Conservation (phyloP, 2,113 vertebrate genomes). For the Condylura cristata region DNA sequence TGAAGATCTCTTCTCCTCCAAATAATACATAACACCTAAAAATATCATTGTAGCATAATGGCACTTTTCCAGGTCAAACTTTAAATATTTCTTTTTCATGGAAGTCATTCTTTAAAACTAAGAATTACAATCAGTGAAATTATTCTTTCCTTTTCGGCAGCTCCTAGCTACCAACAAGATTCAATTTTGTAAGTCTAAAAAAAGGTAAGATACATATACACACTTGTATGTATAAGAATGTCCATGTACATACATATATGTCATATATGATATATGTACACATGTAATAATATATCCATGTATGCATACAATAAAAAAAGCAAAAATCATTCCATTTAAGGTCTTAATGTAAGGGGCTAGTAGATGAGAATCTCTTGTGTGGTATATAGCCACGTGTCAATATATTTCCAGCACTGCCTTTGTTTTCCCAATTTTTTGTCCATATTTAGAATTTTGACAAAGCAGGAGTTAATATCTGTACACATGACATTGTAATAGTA, state of each 20-base stretch:
- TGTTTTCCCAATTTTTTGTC: not conserved
- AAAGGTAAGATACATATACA: not conserved
- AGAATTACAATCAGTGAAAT: not conserved
- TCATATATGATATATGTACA: not conserved
- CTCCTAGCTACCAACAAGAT: not conserved
- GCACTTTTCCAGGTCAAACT: constrained; percentile 43
- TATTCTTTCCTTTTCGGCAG: not conserved
- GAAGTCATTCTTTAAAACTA: constrained; percentile 32
- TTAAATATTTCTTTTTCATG: not conserved
- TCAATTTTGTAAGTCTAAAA: not conserved
- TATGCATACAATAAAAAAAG: not conserved
- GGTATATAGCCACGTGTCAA: not conserved
- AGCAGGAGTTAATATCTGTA: not conserved
- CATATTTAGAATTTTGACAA: not conserved
- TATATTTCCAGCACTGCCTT: not conserved
- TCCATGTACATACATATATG: not conserved
- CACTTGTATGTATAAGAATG: not conserved
- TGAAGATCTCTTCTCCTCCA: constrained; percentile 40
- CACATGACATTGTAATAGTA: not conserved
- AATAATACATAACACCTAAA: constrained; percentile 56
- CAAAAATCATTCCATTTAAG: not conserved
- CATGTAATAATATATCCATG: not conserved
- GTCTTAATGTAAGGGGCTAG: not conserved
- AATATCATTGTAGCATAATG: constrained; percentile 18
- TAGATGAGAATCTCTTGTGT: not conserved